Conservation (phyloP, 53 echinoderm and acorn worm genomes). For the Astropecten irregularis region DNA sequence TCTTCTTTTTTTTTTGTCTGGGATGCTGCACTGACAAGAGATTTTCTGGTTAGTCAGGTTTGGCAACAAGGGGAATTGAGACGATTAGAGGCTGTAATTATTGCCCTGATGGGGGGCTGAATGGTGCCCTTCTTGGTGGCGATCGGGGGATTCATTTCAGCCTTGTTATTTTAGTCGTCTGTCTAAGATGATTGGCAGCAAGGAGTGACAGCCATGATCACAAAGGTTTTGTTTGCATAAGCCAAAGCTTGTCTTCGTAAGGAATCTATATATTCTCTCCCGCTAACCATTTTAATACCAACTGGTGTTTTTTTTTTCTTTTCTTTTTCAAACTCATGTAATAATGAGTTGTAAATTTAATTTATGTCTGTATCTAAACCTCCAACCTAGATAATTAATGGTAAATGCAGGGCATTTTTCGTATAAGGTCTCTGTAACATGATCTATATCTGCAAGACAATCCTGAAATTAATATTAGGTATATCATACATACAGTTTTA, state of each 20-base stretch:
- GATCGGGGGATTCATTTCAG: slow-evolving; percentile 49
- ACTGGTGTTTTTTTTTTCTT: no score
- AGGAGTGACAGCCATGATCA: slow-evolving; percentile 37
- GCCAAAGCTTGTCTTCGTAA: background rate
- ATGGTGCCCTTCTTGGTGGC: slow-evolving; percentile 46
- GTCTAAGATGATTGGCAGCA: slow-evolving; percentile 52
- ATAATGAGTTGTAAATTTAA: no score
- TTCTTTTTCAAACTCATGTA: no score
- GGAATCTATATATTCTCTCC: background rate
- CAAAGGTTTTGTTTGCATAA: slow-evolving; percentile 3
- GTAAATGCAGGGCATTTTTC: no score
- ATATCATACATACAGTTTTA: no score
- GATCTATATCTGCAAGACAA: no score
- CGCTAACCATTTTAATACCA: background rate
- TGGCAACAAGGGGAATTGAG: slow-evolving; percentile 58
- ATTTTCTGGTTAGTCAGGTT: slow-evolving; percentile 51
- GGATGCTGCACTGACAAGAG: slow-evolving; percentile 25
- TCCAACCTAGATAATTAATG: no score
- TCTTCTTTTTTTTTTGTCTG: no score
- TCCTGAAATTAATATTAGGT: no score
- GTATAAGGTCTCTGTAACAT: no score
- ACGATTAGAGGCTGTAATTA: slow-evolving; percentile 54
- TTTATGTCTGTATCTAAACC: no score
- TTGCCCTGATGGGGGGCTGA: slow-evolving; percentile 48
- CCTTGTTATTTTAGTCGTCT: slow-evolving; percentile 45